These are phyloP conservation scores for Crypturellus undulatus DNA, from an alignment of 2,113 vertebrate genomes.

Conservation along the genomic window DNA sequence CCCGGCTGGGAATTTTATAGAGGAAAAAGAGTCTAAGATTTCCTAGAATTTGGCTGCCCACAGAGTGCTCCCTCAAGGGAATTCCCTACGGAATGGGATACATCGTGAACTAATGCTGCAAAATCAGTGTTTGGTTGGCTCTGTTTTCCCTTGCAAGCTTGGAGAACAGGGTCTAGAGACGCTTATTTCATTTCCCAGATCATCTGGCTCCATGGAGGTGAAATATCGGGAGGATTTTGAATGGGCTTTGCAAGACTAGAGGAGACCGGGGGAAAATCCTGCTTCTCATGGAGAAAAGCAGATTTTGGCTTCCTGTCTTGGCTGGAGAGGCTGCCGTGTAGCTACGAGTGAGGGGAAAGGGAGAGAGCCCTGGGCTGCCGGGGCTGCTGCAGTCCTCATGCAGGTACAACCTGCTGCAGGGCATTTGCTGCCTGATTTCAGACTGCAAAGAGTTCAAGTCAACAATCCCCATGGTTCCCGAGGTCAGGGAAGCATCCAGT, in stretches of 20 bases:
- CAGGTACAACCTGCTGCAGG: neutral
- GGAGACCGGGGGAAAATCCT: neutral
- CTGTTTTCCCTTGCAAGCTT: neutral
- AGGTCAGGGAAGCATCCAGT: neutral
- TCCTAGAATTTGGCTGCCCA: rapidly evolving
- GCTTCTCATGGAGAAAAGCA: neutral
- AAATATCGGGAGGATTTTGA: neutral
- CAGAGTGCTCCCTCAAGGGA: neutral
- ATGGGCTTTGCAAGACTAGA: neutral
- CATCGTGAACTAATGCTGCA: neutral
- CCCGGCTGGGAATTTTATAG: neutral
- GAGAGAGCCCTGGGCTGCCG: neutral
- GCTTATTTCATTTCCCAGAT: neutral
- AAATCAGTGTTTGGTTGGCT: neutral
- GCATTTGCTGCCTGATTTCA: neutral
- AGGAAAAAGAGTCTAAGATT: neutral
- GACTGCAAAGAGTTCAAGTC: neutral
- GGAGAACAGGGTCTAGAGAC: neutral
- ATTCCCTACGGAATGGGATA: neutral
- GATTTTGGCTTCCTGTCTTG: neutral
- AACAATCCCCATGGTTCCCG: neutral
- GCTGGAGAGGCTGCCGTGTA: neutral
- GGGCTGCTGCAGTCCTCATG: neutral
- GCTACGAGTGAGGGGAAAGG: neutral
- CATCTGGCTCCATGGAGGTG: neutral